These are phyloP conservation scores for Odontophorus gujanensis DNA, from an alignment of 2,113 vertebrate genomes.

Conservation along the genomic window DNA sequence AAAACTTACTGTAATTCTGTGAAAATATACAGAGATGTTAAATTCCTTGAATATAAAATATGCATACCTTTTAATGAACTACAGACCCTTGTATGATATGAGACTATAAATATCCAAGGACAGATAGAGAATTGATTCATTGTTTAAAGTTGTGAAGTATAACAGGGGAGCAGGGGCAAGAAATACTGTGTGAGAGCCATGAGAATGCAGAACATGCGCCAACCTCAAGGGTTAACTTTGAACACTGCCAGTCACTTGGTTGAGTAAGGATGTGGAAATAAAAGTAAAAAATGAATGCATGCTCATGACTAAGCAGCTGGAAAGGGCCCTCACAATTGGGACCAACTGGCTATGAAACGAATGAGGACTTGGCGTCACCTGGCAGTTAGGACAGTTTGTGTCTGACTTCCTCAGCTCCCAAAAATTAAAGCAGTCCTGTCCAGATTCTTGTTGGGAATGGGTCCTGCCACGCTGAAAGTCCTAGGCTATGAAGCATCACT, in stretches of 20 bases:
- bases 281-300: neutral
- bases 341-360: neutral
- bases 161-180: neutral
- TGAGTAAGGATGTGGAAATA: neutral
- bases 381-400: neutral
- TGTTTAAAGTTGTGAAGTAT: fast-evolving
- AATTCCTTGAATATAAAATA: neutral
- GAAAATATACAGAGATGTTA: neutral
- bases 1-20: neutral
- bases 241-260: neutral
- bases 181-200: neutral
- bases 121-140: neutral
- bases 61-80: neutral
- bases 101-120: neutral
- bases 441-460: neutral
- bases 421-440: neutral
- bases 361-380: neutral
- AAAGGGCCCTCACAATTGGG: neutral
- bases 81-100: neutral
- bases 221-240: neutral
- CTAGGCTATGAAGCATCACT: too few species aligned
- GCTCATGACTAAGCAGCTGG: neutral
- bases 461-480: neutral
- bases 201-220: neutral
- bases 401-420: neutral